These are phyloP conservation scores for Tromatobia lineatoria DNA, from an alignment of 2,888 invertebrate species.

Conservation along the genomic window DNA sequence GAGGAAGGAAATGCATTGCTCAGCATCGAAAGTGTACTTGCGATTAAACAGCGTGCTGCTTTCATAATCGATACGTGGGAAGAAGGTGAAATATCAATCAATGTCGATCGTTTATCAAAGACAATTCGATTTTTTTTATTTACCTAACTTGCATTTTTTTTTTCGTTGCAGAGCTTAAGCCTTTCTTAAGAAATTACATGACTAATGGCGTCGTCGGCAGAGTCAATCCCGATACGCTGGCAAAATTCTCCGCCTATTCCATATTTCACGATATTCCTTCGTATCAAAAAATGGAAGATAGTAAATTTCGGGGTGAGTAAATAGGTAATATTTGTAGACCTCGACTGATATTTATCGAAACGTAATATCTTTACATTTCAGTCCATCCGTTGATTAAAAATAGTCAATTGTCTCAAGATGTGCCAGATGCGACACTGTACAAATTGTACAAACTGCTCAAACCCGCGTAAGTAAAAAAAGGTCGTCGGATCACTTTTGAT, in stretches of 20 bases:
- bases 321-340: neutral
- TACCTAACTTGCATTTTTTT: neutral
- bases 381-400: conserved; percentile 73
- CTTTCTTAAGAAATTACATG: conserved; percentile 86
- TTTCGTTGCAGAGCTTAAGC: conserved; percentile 82
- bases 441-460: conserved; percentile 77
- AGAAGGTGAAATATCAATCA: conserved; percentile 77
- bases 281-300: conserved; percentile 79
- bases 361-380: conserved; percentile 64
- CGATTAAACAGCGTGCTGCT: conserved; percentile 88
- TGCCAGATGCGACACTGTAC: conserved; percentile 74
- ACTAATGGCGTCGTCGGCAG: conserved; percentile 83
- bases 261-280: conserved; percentile 88
- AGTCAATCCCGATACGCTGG: conserved; percentile 83
- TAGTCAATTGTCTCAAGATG: conserved; percentile 67
- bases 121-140: conserved; percentile 8
- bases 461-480: conserved; percentile 17
- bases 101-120: too few species aligned
- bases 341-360: neutral
- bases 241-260: conserved; percentile 87
- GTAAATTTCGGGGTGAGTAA: conserved; percentile 75
- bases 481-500: too few species aligned
- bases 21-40: conserved; percentile 88
- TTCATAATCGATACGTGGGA: conserved; percentile 88
- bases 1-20: conserved; percentile 86